Conservation (phyloP, 2,888 invertebrate species). For the Drosophila engyochracea region DNA sequence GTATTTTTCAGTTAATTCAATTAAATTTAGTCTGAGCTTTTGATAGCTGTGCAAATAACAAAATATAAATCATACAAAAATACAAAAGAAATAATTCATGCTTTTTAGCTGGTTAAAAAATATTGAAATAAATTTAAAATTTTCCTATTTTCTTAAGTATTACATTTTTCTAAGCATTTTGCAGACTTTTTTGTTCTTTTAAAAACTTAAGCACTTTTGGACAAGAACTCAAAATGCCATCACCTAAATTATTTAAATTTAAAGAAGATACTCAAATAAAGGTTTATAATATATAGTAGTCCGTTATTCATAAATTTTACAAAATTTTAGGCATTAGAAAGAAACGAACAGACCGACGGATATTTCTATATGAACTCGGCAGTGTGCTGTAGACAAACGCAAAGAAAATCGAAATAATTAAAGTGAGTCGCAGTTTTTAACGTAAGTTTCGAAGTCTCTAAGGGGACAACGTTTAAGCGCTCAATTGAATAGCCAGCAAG, state of each 20-base stretch:
- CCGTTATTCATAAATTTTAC: neutral
- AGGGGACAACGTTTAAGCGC: neutral
- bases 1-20: neutral
- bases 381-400: neutral
- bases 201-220: neutral
- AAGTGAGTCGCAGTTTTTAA: neutral
- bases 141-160: neutral
- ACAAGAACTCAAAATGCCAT: neutral
- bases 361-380: too few species aligned
- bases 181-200: neutral
- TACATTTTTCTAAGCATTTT: neutral
- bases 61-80: neutral
- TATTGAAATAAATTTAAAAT: neutral
- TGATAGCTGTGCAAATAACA: neutral
- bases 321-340: neutral
- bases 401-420: neutral
- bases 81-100: too few species aligned
- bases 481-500: neutral
- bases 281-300: neutral
- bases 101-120: too few species aligned
- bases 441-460: neutral
- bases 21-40: neutral
- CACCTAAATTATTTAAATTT: neutral
- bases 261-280: neutral
- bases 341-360: neutral